phyloP scores from a whole-genome alignment of 2,888 invertebrate species.

The Aleiodes alternator region DNA sequence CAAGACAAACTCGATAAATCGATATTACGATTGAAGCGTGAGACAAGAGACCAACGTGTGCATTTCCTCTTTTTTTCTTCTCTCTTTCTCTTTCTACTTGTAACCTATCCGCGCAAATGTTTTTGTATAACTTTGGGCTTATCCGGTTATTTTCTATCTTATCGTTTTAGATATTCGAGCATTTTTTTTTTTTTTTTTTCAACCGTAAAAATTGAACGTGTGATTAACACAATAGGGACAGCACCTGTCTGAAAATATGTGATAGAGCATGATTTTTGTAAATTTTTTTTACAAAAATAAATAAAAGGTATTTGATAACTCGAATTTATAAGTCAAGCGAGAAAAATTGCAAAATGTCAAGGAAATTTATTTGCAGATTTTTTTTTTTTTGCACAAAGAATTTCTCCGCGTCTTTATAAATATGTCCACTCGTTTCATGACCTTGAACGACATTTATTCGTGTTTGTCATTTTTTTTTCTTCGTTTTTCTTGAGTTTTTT shows the following conservation, averaged over 20 bases:
- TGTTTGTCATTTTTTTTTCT: not conserved
- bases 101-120: not conserved
- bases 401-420: not conserved
- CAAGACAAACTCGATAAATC: conserved; percentile 32
- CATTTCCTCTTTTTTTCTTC: not conserved
- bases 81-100: not conserved
- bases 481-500: not conserved
- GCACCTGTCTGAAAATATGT: too few relatives aligned
- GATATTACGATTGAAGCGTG: conserved; percentile 29
- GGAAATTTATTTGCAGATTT: conserved; percentile 6
- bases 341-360: not conserved
- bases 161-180: not conserved
- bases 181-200: not conserved
- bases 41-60: conserved; percentile 5
- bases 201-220: not conserved
- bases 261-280: too few relatives aligned
- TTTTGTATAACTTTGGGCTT: conserved; percentile 22
- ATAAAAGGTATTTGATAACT: too few relatives aligned
- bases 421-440: not conserved
- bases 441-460: conserved; percentile 32
- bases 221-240: too few relatives aligned
- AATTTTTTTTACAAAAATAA: too few relatives aligned
- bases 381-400: not conserved
- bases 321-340: too few relatives aligned
- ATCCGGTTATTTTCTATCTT: conserved; percentile 18